These are phyloP conservation scores for Ochropleura leucogaster DNA, from an alignment of 2,888 invertebrate species.

Conservation along the genomic window DNA sequence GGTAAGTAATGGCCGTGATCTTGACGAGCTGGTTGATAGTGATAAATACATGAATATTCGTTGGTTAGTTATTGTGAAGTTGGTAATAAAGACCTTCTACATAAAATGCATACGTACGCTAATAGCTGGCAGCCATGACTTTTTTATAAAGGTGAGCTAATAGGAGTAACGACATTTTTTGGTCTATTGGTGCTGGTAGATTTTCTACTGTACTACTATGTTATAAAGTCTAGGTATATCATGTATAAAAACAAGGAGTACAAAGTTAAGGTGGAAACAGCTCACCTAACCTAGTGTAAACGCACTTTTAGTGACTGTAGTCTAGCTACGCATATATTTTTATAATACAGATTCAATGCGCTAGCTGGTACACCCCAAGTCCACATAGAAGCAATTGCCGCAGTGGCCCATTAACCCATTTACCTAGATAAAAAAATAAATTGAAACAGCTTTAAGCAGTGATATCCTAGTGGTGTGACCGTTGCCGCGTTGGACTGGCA, in stretches of 20 bases:
- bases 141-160: constrained; percentile 1
- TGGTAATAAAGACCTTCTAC: background rate
- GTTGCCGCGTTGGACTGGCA: no score
- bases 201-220: background rate
- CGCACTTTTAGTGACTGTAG: no score
- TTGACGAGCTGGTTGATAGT: background rate
- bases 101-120: background rate
- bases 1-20: constrained; percentile 9
- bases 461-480: no score
- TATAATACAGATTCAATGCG: background rate
- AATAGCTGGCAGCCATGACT: background rate
- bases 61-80: background rate
- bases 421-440: constrained; percentile 26
- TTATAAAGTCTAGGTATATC: background rate
- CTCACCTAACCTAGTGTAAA: no score
- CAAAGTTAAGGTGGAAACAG: no score
- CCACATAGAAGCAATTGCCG: constrained; percentile 14
- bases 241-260: background rate
- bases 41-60: constrained; percentile 10
- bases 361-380: constrained; percentile 6
- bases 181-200: background rate
- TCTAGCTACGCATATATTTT: background rate
- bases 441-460: background rate
- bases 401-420: constrained; percentile 53
- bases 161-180: background rate